Percentiles rank a stretch among this genome's conserved stretches.
These are phyloP conservation scores for Glossophaga mutica DNA, from an alignment of 2,797 vertebrate species.

Conservation along the genomic window DNA sequence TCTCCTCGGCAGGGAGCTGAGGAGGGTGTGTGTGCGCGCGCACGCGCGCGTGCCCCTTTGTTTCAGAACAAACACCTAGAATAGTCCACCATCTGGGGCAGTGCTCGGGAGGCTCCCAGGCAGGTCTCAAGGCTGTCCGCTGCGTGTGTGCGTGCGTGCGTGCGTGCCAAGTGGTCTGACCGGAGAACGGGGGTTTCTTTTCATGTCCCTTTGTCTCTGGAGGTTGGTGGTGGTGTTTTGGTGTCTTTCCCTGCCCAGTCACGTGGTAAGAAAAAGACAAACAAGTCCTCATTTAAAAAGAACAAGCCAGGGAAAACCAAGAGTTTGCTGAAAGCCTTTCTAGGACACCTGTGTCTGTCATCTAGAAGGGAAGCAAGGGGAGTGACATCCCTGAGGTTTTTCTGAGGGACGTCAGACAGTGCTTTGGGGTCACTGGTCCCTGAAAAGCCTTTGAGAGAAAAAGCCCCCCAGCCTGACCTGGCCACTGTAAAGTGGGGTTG, in stretches of 20 bases:
- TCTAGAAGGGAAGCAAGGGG: background rate
- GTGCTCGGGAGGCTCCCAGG: background rate
- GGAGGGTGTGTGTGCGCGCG: background rate
- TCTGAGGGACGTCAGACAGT: background rate
- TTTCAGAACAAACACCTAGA: conserved; percentile 1
- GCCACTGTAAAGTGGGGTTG: background rate
- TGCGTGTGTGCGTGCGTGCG: accelerated
- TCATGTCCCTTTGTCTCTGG: background rate
- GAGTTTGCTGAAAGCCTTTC: background rate
- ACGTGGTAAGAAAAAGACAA: background rate
- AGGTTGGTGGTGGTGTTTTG: background rate
- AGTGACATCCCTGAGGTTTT: background rate
- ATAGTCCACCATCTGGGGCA: background rate
- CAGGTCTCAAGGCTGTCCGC: background rate
- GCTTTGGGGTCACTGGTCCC: background rate
- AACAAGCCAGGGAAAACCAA: background rate
- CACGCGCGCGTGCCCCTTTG: background rate
- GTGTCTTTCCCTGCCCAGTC: background rate
- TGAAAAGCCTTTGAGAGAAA: background rate
- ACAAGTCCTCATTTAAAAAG: conserved; percentile 11
- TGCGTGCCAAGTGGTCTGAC: background rate
- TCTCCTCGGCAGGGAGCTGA: background rate
- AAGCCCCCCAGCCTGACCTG: background rate
- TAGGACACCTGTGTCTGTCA: background rate
- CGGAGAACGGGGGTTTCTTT: background rate